Evolutionary conservation across 2,113 vertebrate genomes (phyloP).

Genomic region (Cyprinodon brontotheroides): DNA sequence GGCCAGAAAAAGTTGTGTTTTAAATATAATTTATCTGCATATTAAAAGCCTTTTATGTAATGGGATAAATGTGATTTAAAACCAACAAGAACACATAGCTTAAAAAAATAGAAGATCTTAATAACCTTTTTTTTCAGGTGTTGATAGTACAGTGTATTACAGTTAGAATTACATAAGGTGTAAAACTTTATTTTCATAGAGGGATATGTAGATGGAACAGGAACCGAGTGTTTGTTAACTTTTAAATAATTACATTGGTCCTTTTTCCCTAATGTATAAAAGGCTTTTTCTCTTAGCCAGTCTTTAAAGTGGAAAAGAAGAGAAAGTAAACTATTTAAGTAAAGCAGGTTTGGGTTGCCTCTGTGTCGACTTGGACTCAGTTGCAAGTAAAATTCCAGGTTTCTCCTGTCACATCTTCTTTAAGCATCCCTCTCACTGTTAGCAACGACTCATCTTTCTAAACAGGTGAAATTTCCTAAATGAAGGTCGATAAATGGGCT

Average conservation of each 20-base stretch:
- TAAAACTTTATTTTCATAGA: slow-evolving; percentile 19
- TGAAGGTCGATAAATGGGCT: no score
- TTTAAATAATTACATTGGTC: no score
- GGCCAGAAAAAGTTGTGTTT: no score
- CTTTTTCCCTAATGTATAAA: no score
- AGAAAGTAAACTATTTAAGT: no score
- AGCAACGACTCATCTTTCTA: neutral
- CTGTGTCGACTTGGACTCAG: no score
- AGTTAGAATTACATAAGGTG: slow-evolving; percentile 1
- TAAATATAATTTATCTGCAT: neutral
- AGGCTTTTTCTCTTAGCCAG: no score
- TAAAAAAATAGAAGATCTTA: neutral
- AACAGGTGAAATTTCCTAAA: neutral
- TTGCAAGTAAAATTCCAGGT: no score
- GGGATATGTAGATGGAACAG: slow-evolving; percentile 33
- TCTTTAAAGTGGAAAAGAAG: no score
- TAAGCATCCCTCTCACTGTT: no score
- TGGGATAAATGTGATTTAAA: neutral
- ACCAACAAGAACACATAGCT: neutral
- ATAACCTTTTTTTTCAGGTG: neutral
- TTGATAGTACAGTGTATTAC: neutral
- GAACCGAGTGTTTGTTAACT: neutral
- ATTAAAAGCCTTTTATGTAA: neutral
- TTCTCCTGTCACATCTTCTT: no score
- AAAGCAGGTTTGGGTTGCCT: no score